Base-by-base conservation (phyloP, 2,888 invertebrate species). In the Periphyllus acericola region DNA sequence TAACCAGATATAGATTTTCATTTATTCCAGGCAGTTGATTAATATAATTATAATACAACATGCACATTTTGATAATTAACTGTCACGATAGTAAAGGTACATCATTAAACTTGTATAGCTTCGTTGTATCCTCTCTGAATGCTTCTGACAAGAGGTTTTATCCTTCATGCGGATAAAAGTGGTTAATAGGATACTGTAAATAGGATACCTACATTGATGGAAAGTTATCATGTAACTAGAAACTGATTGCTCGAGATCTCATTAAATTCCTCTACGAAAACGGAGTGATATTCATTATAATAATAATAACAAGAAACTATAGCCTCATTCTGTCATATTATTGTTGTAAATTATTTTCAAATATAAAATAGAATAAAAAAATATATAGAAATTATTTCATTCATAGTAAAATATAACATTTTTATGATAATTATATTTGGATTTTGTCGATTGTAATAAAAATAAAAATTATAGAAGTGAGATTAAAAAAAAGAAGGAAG, bases 221-320 rank as follows among this genome's bases (percentile, higher is more conserved):
- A 40, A 71, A 80, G 34, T 74, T 29, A 83, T 29, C 19, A 2
- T 75, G 83, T 83, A 83, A 83, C 55, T 36, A 36, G 74, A 74
- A 75, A 34, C 83, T 74, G 74, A 83, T 83, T 83, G 46, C 55
- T 55, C 19, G 25, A 74, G 14, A 83, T 74, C 83, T 74, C 83
- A 60, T 83, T 74, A 83, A 83, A 83, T 74, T 19, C 9, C 19
- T 60, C 36, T 11, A 21, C 9, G 60, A n/a, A 55, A 55, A 55
- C n/a, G 29, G 52, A 55, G 72, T 80, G 11, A 29, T 21, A 36
- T 68, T 66, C 40, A 19, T 19, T 8, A 29, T 29, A 46, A 60
- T 60, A 55, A 25, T 79, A 75, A n/a, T 19, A 76, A 19, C 19
- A 29, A 8, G 29, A 60, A 55, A 79, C 25, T 25, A 34, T 14